phyloP scores from a whole-genome alignment of 2,113 vertebrate genomes.

The Neotoma lepida region DNA sequence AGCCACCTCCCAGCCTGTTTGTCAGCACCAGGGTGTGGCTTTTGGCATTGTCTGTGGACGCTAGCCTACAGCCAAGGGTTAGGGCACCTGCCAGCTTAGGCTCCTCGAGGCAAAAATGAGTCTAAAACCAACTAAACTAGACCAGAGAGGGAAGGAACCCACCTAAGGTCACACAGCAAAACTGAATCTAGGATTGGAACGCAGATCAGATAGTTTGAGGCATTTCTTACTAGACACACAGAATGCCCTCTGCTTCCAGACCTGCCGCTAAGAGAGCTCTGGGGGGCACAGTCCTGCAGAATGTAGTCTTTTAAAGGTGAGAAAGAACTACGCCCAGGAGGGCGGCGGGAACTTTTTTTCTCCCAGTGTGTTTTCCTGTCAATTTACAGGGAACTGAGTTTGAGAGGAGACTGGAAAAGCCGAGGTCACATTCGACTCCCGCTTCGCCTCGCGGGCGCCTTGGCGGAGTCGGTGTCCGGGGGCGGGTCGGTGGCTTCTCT shows the following conservation, averaged over 20 bases:
- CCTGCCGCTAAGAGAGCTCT: not conserved
- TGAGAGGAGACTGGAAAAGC: constrained; percentile 60
- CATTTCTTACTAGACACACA: not conserved
- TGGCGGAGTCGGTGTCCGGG: constrained; percentile 73
- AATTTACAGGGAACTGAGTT: not conserved
- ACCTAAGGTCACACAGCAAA: constrained; percentile 25
- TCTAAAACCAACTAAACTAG: not conserved
- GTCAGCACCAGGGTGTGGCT: constrained; percentile 56
- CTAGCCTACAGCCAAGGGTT: not conserved
- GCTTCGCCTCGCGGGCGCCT: constrained; percentile 72
- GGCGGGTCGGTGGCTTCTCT: constrained; percentile 73
- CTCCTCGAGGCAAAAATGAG: not conserved
- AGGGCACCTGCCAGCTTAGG: constrained; percentile 61
- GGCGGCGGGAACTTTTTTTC: not conserved
- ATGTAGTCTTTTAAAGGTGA: not conserved
- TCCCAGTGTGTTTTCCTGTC: not conserved
- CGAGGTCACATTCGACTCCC: constrained; percentile 64
- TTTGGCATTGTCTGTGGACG: not conserved
- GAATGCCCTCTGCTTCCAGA: not conserved
- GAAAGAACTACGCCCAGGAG: not conserved
- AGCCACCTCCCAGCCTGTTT: not conserved
- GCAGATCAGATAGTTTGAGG: not conserved
- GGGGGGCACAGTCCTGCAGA: not conserved
- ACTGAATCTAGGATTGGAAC: not conserved
- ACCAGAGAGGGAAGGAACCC: constrained; percentile 11